Base-by-base conservation (phyloP, 2,888 invertebrate genomes). In the Drosophila neutralis region DNA sequence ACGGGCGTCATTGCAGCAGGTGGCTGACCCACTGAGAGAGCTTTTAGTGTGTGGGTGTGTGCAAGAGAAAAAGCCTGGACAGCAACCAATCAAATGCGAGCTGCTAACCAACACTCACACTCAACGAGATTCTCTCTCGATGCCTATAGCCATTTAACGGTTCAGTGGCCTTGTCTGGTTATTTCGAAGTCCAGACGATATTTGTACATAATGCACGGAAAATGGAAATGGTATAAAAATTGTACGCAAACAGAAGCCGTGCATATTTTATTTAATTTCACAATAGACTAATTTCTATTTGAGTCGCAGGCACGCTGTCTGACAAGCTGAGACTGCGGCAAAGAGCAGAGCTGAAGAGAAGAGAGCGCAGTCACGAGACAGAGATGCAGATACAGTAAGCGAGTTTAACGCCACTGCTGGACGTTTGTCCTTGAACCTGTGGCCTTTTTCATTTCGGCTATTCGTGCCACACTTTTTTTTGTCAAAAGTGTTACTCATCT, bases 351-450 rank as follows among this genome's bases (percentile, higher is more conserved):
- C 35, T 21, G 21, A 45, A 45, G 38, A 45, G 21, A 35, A 54
- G 51, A 67, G 61, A 67, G 56, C 31, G 29, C 15, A 21, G 54
- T 13, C 49, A 49, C 38, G 27, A 51, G 58, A 56, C 27, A 45
- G 66, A 53, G 38, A 61, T 27, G 66, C 58, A 63, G 57, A 24
- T 45, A 45, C 15, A 21, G 42, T 21, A 42, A 65, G 52, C 49
- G 51, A 67, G 82, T 83, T 82, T 70, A 82, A 80, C 80, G 83
- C 63, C 82, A 80, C 62, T 66, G 59, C 53, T 61, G 67, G 69
- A 75, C 58, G 58, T 64, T 76, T 80, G 81, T 80, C 82, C 82
- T 83, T 82, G 82, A 82, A 83, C 82, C 70, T 68, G 73, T 48
- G 54, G 78, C 69, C 59, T 76, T 78, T 60, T 52, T 29, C 11